Conservation (phyloP, 2,888 invertebrate genomes). For the Nemotelus pantherinus region DNA sequence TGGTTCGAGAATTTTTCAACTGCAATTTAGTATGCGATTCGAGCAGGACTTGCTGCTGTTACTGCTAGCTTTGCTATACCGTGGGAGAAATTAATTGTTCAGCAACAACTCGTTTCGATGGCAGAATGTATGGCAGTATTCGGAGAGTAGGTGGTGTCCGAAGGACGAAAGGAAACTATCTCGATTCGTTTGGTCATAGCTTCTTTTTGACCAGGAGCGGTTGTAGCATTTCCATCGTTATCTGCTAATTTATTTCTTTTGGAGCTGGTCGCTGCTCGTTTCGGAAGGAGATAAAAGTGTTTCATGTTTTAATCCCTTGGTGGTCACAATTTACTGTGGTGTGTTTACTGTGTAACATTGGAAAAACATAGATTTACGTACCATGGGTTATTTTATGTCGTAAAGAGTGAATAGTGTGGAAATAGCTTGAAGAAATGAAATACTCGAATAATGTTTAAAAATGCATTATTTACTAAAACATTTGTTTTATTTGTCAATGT, state of each 20-base stretch:
- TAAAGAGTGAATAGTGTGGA: too few species aligned
- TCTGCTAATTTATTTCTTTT: conserved; percentile 4
- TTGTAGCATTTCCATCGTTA: not conserved
- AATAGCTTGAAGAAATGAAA: too few species aligned
- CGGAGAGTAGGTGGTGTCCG: not conserved
- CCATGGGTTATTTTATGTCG: too few species aligned
- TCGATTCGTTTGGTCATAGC: not conserved
- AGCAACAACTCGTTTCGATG: conserved; percentile 13
- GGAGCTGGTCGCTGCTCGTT: not conserved
- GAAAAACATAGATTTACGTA: too few species aligned
- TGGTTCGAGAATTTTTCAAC: not conserved
- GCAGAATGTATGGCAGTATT: not conserved
- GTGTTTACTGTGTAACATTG: too few species aligned
- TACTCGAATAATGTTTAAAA: too few species aligned
- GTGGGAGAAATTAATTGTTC: conserved; percentile 25
- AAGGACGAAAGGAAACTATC: not conserved
- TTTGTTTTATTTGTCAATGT: too few species aligned
- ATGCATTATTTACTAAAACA: too few species aligned
- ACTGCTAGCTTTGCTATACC: not conserved
- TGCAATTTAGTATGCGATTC: conserved; percentile 40
- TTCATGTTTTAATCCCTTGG: not conserved
- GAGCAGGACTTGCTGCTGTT: conserved; percentile 16
- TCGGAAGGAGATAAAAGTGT: not conserved
- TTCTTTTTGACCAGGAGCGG: not conserved
- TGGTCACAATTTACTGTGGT: not conserved